phyloP scores from a whole-genome alignment of 2,888 invertebrate species.

The Dynastes maya region DNA sequence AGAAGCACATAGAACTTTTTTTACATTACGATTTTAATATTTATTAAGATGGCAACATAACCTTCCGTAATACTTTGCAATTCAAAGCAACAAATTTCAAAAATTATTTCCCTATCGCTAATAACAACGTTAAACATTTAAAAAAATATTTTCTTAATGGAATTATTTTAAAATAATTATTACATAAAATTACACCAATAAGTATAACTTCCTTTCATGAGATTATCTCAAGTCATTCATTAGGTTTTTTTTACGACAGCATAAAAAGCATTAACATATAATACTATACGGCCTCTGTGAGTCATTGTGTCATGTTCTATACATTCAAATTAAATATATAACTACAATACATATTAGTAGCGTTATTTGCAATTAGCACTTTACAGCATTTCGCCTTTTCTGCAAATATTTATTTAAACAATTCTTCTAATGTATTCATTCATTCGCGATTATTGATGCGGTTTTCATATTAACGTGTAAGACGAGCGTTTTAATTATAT shows the following conservation, averaged over 20 bases:
- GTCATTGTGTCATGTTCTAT: constrained; percentile 10
- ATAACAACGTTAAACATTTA: too few relatives aligned
- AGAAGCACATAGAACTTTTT: too few relatives aligned
- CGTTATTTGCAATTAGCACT: constrained; percentile 13
- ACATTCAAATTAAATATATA: constrained; percentile 18
- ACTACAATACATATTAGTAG: constrained; percentile 20
- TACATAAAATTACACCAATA: constrained; percentile 30
- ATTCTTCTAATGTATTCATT: neutral
- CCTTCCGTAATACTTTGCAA: too few relatives aligned
- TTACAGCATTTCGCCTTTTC: neutral
- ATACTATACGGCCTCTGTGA: neutral
- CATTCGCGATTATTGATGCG: neutral
- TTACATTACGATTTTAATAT: too few relatives aligned
- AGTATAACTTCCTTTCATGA: neutral
- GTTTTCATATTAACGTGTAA: neutral
- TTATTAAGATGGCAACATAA: too few relatives aligned
- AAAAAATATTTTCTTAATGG: too few relatives aligned
- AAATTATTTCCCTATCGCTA: too few relatives aligned
- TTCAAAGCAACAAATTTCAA: too few relatives aligned
- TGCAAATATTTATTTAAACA: constrained; percentile 28
- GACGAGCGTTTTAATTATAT: neutral
- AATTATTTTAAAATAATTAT: neutral
- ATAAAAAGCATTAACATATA: constrained; percentile 3
- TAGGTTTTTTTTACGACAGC: neutral
- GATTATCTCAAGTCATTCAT: neutral